Percentiles rank a stretch among this genome's conserved stretches.
phyloP scores from a whole-genome alignment of 2,888 invertebrate genomes.

The Leptinotarsa haldemani region DNA sequence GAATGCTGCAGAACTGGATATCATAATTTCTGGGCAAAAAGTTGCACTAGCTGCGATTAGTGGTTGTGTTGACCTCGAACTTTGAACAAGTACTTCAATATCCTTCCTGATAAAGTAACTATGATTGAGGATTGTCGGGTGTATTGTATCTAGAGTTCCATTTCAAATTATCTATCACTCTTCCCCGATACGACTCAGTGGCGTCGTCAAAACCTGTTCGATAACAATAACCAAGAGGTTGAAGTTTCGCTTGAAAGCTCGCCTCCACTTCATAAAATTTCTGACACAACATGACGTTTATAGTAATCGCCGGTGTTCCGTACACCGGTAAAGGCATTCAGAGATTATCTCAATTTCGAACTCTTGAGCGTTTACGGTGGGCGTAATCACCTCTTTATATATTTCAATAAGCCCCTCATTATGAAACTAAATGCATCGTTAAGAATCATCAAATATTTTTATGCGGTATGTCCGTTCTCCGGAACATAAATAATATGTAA shows the following conservation, averaged over 20 bases:
- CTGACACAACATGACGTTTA: conserved; percentile 3
- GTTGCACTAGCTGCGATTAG: too few species aligned
- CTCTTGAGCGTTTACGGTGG: conserved; percentile 33
- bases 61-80: too few species aligned
- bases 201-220: neutral
- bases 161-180: too few species aligned
- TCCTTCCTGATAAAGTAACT: too few species aligned
- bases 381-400: conserved; percentile 38
- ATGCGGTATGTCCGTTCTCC: conserved; percentile 23
- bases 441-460: conserved; percentile 35
- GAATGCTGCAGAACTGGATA: too few species aligned
- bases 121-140: too few species aligned
- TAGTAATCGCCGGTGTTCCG: conserved; percentile 3
- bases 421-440: conserved; percentile 41
- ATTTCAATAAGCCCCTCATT: conserved; percentile 43
- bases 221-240: neutral
- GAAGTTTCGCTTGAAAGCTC: neutral
- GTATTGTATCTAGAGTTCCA: too few species aligned
- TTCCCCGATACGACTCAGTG: neutral
- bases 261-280: conserved; percentile 4
- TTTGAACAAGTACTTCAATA: too few species aligned
- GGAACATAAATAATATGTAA: conserved; percentile 36
- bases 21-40: too few species aligned
- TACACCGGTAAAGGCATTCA: conserved; percentile 36
- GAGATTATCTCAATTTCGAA: conserved; percentile 38